Conservation (phyloP, 1,140 invertebrate genomes). For the Drosophila albomicans region DNA sequence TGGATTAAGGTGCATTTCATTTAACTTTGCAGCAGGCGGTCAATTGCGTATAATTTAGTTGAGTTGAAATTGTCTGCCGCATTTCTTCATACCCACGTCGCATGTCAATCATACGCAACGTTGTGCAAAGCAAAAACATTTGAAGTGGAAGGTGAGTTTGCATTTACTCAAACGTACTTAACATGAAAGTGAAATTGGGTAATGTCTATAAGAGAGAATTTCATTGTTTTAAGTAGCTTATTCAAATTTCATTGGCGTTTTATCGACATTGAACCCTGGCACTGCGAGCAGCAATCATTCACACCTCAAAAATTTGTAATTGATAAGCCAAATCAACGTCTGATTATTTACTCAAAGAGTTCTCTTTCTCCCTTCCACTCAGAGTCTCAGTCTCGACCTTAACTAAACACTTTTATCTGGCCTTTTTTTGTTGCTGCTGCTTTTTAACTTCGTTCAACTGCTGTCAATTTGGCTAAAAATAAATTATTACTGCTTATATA, state of each 20-base stretch:
- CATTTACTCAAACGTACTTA: conserved; percentile 30
- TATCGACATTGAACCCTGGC: conserved; percentile 58
- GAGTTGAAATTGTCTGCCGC: neutral
- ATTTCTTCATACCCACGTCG: conserved; percentile 50
- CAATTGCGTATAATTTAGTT: conserved; percentile 15
- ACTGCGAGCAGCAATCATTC: conserved; percentile 55
- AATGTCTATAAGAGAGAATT: conserved; percentile 8
- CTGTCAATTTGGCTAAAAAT: conserved; percentile 82
- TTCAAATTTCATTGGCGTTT: conserved; percentile 29
- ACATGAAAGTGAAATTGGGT: conserved; percentile 36
- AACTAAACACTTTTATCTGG: conserved; percentile 70
- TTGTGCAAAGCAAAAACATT: conserved; percentile 36
- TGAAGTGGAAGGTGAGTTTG: conserved; percentile 53
- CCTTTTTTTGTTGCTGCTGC: conserved; percentile 25
- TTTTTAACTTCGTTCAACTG: conserved; percentile 45
- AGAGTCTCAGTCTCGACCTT: conserved; percentile 28
- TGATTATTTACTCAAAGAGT: conserved; percentile 33
- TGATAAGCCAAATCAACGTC: conserved; percentile 54
- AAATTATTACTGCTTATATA: conserved; percentile 74
- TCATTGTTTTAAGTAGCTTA: conserved; percentile 21
- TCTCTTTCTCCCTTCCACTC: conserved; percentile 3
- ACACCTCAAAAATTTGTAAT: conserved; percentile 38
- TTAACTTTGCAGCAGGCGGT: conserved; percentile 41
- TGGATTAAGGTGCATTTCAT: conserved; percentile 66
- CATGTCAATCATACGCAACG: conserved; percentile 72